Base-by-base conservation (phyloP, 2,797 vertebrate species). In the Tenualosa ilisha region DNA sequence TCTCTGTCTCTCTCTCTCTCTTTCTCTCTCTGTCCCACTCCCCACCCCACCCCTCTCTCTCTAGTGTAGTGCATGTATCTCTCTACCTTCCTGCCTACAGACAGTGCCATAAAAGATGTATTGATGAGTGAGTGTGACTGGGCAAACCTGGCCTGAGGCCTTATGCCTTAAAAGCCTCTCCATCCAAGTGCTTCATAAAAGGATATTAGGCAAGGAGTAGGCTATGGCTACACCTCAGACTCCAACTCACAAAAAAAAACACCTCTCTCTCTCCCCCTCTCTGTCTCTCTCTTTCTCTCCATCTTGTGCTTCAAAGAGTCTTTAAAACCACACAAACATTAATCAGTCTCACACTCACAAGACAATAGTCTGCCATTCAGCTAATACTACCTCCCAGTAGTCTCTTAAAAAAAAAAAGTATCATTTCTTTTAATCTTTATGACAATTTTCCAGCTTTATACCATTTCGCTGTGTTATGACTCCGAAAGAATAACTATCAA, bases 91-190 rank as follows among this genome's bases (percentile, higher is more conserved):
- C 37, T 75, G 72, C 17, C 37, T 8, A 46, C 37, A 79, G 72
- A 46, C 40, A 43, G 40, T 7, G 40, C 72, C 72, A 79, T 46
- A 79, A 46, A 79, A 79, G 72, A 79, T 79, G 37, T 22, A 79
- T 79, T 79, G 72, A 43, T 79, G 72, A 46, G 68, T 43, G 68
- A 75, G 72, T 46, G 72, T 46, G 72, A 79, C 37, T 22, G 72
- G 37, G 72, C 72, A 46, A 79, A 46, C 37, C 72, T 79, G 72
- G 72, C 72, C 72, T 46, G 17, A 43, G 72, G 72, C 43, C 72
- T 20, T 6, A 7, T 4, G 31, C 68, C 68, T 79, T 79, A 79
- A 79, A 79, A 79, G 72, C 72, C 37, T 79, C 20, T 7, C 72
- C 22, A 40, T 79, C 40, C 68, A 40, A 72, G 68, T 40, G 68